A percentile compares a stretch with the other conserved stretches of the same genome.
These are phyloP conservation scores for Gasterosteus nipponicus DNA, from an alignment of 2,113 vertebrate species.

Conservation along the genomic window DNA sequence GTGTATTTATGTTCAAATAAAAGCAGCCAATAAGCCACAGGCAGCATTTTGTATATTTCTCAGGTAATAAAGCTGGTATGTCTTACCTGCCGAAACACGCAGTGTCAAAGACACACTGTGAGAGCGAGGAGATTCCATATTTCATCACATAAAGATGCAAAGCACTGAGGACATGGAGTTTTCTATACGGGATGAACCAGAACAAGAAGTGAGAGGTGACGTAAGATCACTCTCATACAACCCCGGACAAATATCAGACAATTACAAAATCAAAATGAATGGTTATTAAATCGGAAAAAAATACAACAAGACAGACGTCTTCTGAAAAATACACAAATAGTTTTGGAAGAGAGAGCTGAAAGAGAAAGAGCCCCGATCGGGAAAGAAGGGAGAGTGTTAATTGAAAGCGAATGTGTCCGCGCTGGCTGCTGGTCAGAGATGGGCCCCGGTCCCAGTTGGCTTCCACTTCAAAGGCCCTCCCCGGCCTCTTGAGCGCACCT, in stretches of 20 bases:
- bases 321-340: constrained; percentile 3
- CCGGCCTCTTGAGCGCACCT: constrained; percentile 73
- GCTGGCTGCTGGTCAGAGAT: constrained; percentile 74
- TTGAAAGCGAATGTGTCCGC: constrained; percentile 78
- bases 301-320: constrained; percentile 8
- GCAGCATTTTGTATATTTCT: constrained; percentile 9
- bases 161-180: constrained; percentile 42
- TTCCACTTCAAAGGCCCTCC: constrained; percentile 71
- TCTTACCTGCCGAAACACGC: constrained; percentile 6
- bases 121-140: constrained; percentile 47
- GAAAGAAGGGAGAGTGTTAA: constrained; percentile 70
- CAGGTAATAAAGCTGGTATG: neutral
- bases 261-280: neutral
- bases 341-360: constrained; percentile 31
- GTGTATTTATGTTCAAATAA: constrained; percentile 12
- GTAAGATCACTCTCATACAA: constrained; percentile 25
- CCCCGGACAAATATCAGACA: neutral
- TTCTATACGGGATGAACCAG: constrained; percentile 39
- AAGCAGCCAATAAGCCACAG: constrained; percentile 17
- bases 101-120: constrained; percentile 31
- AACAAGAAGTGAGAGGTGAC: constrained; percentile 36
- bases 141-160: constrained; percentile 56
- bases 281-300: constrained; percentile 10
- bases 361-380: constrained; percentile 35
- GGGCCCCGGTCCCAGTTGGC: constrained; percentile 77